phyloP scores from a whole-genome alignment of 2,888 invertebrate species.

The Luperina testacea region DNA sequence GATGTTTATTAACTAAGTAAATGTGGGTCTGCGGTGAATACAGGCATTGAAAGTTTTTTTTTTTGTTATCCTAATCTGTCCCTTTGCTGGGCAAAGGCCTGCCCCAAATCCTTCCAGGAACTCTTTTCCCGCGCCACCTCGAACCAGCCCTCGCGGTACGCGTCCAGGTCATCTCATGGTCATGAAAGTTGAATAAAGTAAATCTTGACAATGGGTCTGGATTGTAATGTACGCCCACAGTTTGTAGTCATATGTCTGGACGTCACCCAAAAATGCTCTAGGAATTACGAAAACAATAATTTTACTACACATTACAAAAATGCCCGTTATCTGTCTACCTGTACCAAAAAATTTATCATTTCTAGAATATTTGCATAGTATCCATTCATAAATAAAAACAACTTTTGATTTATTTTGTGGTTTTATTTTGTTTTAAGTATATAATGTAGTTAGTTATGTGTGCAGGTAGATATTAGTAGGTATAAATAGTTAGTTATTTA shows the following conservation, averaged over 20 bases:
- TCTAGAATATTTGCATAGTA: background rate
- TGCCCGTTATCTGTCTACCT: background rate
- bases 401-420: background rate
- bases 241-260: background rate
- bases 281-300: background rate
- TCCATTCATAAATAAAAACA: background rate
- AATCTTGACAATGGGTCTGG: conserved; percentile 7
- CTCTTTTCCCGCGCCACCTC: too few relatives aligned
- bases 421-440: background rate
- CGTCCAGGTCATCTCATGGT: background rate
- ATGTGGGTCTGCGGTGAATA: too few relatives aligned
- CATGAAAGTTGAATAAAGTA: conserved; percentile 1
- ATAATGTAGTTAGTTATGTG: background rate
- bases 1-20: too few relatives aligned
- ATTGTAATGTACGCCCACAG: background rate
- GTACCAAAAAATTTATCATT: background rate
- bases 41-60: too few relatives aligned
- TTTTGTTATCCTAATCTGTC: too few relatives aligned
- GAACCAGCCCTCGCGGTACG: too few relatives aligned
- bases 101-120: too few relatives aligned
- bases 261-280: background rate
- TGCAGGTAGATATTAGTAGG: background rate
- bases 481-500: background rate
- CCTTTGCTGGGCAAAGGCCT: too few relatives aligned
- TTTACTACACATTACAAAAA: background rate